Evolutionary conservation across 2,797 vertebrate species (phyloP).

Genomic region (Pteropus rufus): DNA sequence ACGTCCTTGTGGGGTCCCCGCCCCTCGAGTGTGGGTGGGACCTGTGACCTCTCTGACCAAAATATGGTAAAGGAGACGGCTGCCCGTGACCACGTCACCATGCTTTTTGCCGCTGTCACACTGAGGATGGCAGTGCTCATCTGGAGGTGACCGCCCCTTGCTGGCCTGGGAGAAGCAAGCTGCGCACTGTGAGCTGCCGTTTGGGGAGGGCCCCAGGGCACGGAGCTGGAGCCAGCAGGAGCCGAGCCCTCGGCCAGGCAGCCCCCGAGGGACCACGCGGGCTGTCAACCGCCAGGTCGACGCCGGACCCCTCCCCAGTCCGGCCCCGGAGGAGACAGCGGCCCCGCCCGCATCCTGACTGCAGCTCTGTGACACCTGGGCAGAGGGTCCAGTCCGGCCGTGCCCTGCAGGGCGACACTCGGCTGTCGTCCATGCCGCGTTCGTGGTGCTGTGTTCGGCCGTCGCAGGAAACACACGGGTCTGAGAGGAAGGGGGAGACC

Average conservation of each 20-base stretch:
- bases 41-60: no score
- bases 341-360: neutral
- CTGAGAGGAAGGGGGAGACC: no score
- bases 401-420: no score
- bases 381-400: neutral
- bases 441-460: no score
- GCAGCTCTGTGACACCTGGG: neutral
- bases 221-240: neutral
- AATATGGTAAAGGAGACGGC: no score
- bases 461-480: no score
- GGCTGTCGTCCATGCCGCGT: no score
- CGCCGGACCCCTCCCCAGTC: fast-evolving
- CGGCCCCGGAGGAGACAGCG: neutral
- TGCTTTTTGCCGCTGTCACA: no score
- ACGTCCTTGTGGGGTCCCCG: neutral
- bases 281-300: fast-evolving
- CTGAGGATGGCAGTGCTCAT: neutral
- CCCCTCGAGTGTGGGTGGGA: no score
- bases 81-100: no score
- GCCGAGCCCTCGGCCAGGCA: fast-evolving
- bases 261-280: neutral
- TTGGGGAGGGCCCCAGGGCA: neutral
- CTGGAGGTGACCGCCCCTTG: neutral
- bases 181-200: fast-evolving
- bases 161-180: neutral